phyloP scores from a whole-genome alignment of 2,113 vertebrate species.

The Bujurquina vittata region DNA sequence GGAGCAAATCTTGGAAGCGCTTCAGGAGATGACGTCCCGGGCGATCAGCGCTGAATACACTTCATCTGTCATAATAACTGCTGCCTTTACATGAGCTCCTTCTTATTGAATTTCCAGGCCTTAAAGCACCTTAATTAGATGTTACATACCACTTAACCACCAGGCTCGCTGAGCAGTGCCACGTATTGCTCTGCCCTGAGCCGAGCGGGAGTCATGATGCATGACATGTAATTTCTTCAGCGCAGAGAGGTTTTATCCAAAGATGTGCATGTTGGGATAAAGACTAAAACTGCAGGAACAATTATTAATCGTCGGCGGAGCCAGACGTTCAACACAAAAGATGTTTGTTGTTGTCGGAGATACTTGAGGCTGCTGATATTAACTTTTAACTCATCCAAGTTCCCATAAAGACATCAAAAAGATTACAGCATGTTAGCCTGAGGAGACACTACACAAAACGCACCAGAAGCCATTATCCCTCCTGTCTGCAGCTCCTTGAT shows the following conservation, averaged over 20 bases:
- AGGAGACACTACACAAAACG: background rate
- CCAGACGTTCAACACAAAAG: background rate
- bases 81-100: conserved; percentile 27
- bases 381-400: background rate
- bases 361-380: background rate
- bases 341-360: background rate
- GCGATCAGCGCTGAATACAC: background rate
- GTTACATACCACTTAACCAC: conserved; percentile 2
- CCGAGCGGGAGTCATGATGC: background rate
- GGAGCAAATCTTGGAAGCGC: background rate
- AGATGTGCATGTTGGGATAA: background rate
- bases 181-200: background rate
- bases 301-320: background rate
- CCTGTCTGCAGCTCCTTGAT: background rate
- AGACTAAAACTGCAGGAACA: background rate
- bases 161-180: background rate
- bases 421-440: background rate
- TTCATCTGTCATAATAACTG: conserved; percentile 27
- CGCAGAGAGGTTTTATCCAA: background rate
- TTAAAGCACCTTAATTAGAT: conserved; percentile 44
- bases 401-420: background rate
- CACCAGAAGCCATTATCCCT: background rate
- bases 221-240: background rate
- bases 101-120: conserved; percentile 34
- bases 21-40: background rate